Base-by-base conservation (phyloP, 2,797 vertebrate genomes). In the Percopsis omiscomaycus region DNA sequence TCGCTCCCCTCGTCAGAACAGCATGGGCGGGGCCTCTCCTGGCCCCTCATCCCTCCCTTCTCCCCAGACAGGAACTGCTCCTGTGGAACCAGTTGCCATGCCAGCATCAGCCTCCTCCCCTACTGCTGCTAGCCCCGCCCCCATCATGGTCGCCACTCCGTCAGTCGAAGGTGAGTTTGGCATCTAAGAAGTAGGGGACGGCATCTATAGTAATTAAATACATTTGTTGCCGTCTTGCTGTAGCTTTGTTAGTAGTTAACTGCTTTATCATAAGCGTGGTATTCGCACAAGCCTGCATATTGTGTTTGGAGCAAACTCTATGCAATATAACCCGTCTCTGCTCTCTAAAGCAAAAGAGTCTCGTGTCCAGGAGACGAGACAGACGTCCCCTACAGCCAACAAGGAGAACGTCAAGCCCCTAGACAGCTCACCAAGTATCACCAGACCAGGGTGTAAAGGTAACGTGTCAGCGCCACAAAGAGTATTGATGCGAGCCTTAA, bases 401-500 rank as follows among this genome's bases (percentile, higher is more conserved):
- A 98, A 98, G 87, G 98, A 98, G 83, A 94, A 93, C 77, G 89
- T 93, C 60, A 99, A 98, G 80, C 93, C 94, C 77, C 90, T 75
- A 86, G 98, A 98, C 69, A 91, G 91, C 83, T 93, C 95, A 66
- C 80, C 95, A 86, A 91, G 89, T 87, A 93, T 95, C 81, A 86
- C 88, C 84, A 97, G 98, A 93, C 87, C 94, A 80, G 92, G 95
- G 85, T 93, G 84, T 91, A 98, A 98, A 96, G 97, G 97, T 99
- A 29, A 53, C 3, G 5, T 12, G 13, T 11, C 22, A 51, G n/a
- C 8, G 15, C 8, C n/a, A n/a, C 47, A 11, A 12, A 48, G 12
- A 13, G 47, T 48, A 5, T 15, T 15, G 6, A 15, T 29, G 16
- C 55, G 12, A 55, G n/a, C n/a, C 6, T 55, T 42, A 12, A 60